A percentile compares a stretch with the other conserved stretches of the same genome.
Conservation (phyloP, 2,113 vertebrate genomes). For the Brachirus orientalis region DNA sequence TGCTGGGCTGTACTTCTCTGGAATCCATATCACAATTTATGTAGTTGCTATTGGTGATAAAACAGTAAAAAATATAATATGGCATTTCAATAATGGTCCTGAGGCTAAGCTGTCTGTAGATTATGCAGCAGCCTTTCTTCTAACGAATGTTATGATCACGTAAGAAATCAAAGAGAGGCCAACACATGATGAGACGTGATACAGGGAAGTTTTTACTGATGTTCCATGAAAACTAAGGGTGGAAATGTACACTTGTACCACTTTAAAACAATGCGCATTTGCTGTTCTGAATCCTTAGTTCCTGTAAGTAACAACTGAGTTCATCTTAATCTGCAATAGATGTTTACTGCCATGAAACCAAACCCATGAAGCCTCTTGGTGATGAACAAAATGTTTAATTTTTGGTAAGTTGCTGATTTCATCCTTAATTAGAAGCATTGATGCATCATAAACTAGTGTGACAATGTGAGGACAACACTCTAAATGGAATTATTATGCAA, state of each 20-base stretch:
- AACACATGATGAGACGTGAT: neutral
- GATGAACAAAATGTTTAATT: conserved; percentile 23
- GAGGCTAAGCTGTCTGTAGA: conserved; percentile 1
- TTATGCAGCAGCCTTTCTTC: neutral
- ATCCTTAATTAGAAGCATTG: conserved; percentile 20
- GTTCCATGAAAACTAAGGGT: conserved; percentile 20
- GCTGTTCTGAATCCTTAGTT: neutral
- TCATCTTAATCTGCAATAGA: conserved; percentile 29
- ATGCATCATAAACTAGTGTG: conserved; percentile 14
- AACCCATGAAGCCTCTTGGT: conserved; percentile 29
- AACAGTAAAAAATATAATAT: conserved; percentile 23
- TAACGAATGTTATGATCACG: conserved; percentile 7
- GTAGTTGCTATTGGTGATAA: conserved; percentile 21
- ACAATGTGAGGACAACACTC: conserved; percentile 5
- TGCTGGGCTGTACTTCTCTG: conserved; percentile 19
- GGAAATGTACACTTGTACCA: conserved; percentile 15
- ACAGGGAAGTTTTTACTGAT: conserved; percentile 8
- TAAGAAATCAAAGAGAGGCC: conserved; percentile 5
- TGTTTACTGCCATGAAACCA: conserved; percentile 29
- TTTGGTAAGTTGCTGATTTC: conserved; percentile 20
- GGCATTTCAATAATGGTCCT: conserved; percentile 19
- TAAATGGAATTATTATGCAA: neutral
- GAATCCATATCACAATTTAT: conserved; percentile 29
- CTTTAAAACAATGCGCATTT: conserved; percentile 20
- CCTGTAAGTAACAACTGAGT: conserved; percentile 3